Percentiles rank a stretch among this genome's conserved stretches.
These are phyloP conservation scores for Macroglossus sobrinus DNA, from an alignment of 2,113 vertebrate genomes.

Conservation along the genomic window DNA sequence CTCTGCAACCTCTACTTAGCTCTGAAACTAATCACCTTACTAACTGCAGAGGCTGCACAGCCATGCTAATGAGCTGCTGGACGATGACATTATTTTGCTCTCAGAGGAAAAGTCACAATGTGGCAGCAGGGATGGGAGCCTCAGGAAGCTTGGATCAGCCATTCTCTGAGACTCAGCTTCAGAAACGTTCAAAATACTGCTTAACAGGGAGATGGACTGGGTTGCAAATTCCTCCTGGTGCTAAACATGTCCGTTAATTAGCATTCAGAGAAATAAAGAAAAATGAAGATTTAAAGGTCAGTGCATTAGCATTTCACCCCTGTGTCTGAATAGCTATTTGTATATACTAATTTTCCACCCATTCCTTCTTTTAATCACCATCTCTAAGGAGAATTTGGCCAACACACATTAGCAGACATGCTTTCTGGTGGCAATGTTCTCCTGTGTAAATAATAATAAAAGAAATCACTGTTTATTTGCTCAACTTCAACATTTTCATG, in stretches of 20 bases:
- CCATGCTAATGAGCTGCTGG: slow-evolving; percentile 71
- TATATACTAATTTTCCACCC: slow-evolving; percentile 41
- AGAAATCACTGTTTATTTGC: slow-evolving; percentile 20
- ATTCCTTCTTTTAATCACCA: slow-evolving; percentile 51
- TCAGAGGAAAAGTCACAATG: not conserved
- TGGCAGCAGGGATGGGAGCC: not conserved
- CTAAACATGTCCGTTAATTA: slow-evolving; percentile 17
- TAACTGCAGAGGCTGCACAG: slow-evolving; percentile 58
- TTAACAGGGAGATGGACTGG: slow-evolving; percentile 7
- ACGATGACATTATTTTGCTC: not conserved
- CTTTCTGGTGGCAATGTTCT: slow-evolving; percentile 10
- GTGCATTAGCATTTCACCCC: slow-evolving; percentile 21
- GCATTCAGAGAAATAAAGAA: slow-evolving; percentile 27
- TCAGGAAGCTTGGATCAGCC: not conserved
- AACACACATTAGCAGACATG: slow-evolving; percentile 31
- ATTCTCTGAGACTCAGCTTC: not conserved
- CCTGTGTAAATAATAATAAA: slow-evolving; percentile 30
- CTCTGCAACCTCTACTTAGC: slow-evolving; percentile 66
- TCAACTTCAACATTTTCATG: slow-evolving; percentile 27
- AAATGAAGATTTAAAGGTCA: slow-evolving; percentile 61
- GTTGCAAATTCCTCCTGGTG: not conserved
- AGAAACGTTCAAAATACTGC: slow-evolving; percentile 24
- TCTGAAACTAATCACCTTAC: slow-evolving; percentile 75
- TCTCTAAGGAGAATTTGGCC: slow-evolving; percentile 51
- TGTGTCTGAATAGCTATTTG: slow-evolving; percentile 57